Percentiles rank a stretch among this genome's conserved stretches.
These are phyloP conservation scores for Dendropsophus ebraccatus DNA, from an alignment of 2,113 vertebrate genomes.

Conservation along the genomic window DNA sequence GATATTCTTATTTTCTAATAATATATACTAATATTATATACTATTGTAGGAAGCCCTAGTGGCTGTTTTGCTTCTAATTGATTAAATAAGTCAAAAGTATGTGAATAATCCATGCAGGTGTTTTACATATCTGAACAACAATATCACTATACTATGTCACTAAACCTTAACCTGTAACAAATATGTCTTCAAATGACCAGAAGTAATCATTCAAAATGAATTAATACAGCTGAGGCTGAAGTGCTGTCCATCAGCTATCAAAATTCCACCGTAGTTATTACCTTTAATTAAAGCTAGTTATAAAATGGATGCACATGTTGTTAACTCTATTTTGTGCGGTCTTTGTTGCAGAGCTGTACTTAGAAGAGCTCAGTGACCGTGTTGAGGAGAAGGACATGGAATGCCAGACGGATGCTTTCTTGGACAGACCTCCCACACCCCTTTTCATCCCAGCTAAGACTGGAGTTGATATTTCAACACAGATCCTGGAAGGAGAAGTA, in stretches of 20 bases:
- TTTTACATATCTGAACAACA: too few species aligned
- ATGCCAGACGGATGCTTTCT: constrained; percentile 91
- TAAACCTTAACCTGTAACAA: too few species aligned
- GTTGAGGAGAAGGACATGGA: constrained; percentile 75
- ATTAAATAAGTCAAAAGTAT: not conserved
- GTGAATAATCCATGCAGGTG: too few species aligned
- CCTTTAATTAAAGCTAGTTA: too few species aligned
- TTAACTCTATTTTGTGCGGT: not conserved
- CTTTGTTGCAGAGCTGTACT: constrained; percentile 81
- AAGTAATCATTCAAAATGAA: too few species aligned
- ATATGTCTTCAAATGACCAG: too few species aligned
- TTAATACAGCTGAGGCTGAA: too few species aligned
- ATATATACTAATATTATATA: not conserved
- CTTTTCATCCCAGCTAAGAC: constrained; percentile 91
- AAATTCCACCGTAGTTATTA: too few species aligned
- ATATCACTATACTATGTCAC: too few species aligned
- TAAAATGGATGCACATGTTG: not conserved
- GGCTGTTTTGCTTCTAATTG: not conserved
- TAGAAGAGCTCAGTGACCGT: constrained; percentile 87
- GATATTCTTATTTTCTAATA: not conserved
- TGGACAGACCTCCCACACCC: constrained; percentile 87
- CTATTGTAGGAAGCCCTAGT: not conserved
- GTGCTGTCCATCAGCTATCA: too few species aligned
- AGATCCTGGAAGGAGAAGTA: constrained; percentile 94
- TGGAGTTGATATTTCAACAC: constrained; percentile 84